These are phyloP conservation scores for Trichechus manatus DNA, from an alignment of 2,113 vertebrate species.

Conservation along the genomic window DNA sequence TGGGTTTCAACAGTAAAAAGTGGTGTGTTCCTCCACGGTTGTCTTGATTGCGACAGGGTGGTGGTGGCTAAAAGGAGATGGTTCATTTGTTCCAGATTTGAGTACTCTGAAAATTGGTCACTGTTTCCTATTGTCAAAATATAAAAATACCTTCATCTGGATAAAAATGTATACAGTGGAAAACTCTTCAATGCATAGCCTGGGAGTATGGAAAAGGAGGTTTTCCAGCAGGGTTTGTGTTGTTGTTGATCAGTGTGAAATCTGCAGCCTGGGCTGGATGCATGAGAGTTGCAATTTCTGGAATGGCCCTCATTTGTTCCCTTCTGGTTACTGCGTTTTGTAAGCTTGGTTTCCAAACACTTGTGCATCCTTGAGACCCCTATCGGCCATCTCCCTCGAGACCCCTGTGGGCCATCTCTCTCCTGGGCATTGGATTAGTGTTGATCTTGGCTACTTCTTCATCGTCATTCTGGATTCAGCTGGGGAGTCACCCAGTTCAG, in stretches of 20 bases:
- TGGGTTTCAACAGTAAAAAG: slow-evolving; percentile 56
- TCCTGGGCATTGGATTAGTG: neutral
- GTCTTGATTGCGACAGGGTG: slow-evolving; percentile 4
- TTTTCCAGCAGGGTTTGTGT: neutral
- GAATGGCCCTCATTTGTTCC: neutral
- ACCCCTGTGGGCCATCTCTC: neutral
- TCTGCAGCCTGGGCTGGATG: slow-evolving; percentile 2
- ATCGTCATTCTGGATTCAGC: neutral
- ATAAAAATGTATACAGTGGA: slow-evolving; percentile 86
- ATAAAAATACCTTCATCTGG: slow-evolving; percentile 90
- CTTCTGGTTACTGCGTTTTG: neutral
- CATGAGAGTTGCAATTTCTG: slow-evolving; percentile 45
- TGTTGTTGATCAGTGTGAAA: neutral
- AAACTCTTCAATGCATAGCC: slow-evolving; percentile 83
- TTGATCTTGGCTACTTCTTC: neutral
- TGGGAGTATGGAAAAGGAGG: slow-evolving; percentile 59
- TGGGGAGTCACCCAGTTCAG: neutral
- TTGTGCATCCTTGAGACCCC: neutral
- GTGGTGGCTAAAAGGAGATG: neutral
- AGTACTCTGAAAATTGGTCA: slow-evolving; percentile 72
- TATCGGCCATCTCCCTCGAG: neutral
- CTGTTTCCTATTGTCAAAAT: slow-evolving; percentile 78
- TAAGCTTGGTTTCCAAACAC: neutral
- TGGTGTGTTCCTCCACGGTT: neutral
- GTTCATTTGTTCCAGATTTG: slow-evolving; percentile 52